Percentiles rank a stretch among this genome's conserved stretches.
These are phyloP conservation scores for Phaenicophaeus curvirostris DNA, from an alignment of 2,797 vertebrate genomes.

Conservation along the genomic window DNA sequence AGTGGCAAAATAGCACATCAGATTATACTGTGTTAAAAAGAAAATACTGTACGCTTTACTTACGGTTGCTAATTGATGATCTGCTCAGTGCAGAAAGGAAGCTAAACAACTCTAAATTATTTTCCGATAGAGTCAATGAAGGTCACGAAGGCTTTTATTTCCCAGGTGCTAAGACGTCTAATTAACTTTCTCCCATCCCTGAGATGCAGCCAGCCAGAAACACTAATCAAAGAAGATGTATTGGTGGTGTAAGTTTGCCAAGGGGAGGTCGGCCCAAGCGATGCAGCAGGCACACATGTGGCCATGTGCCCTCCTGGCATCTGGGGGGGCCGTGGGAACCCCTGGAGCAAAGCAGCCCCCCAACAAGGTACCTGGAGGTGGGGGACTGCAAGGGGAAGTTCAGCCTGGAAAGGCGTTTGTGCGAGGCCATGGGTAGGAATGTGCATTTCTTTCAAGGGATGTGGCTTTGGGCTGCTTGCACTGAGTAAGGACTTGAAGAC, in stretches of 20 bases:
- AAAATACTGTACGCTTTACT: not conserved
- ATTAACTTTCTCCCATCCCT: constrained; percentile 50
- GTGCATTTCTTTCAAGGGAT: not conserved
- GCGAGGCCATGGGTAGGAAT: not conserved
- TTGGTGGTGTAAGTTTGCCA: not conserved
- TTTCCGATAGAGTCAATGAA: constrained; percentile 47
- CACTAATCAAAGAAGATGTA: not conserved
- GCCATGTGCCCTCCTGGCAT: not conserved
- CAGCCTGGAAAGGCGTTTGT: not conserved
- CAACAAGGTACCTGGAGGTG: not conserved
- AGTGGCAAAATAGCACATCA: constrained; percentile 4
- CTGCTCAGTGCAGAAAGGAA: constrained; percentile 28
- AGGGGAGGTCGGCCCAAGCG: not conserved
- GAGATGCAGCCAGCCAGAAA: constrained; percentile 27
- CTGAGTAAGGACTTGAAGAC: not conserved
- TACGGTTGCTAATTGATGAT: not conserved
- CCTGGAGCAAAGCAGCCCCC: not conserved
- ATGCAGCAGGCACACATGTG: rapidly evolving
- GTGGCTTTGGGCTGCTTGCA: not conserved
- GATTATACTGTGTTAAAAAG: constrained; percentile 11
- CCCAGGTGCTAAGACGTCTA: constrained; percentile 34
- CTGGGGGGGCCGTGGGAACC: rapidly evolving
- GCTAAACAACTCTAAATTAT: constrained; percentile 24
- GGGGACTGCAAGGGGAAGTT: not conserved
- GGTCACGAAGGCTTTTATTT: constrained; percentile 47